A percentile compares a stretch with the other conserved stretches of the same genome.
Conservation (phyloP, 2,113 vertebrate genomes). For the Anseranas semipalmata region DNA sequence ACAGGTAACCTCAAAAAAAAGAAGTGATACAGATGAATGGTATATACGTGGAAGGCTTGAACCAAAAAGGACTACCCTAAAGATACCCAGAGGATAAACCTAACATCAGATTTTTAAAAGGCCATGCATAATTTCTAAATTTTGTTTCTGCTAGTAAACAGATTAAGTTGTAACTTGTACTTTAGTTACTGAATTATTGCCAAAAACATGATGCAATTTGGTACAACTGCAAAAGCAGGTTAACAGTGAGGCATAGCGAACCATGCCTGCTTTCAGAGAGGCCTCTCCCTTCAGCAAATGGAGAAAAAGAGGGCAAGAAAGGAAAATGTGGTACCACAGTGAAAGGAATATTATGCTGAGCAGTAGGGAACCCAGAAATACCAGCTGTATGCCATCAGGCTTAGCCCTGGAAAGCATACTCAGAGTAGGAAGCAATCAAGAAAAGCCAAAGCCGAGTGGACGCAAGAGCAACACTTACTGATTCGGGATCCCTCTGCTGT, state of each 20-base stretch:
- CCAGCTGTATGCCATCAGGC: not conserved
- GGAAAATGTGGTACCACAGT: not conserved
- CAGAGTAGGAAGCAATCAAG: not conserved
- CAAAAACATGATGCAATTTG: not conserved
- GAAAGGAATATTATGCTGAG: not conserved
- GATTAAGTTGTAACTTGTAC: not conserved
- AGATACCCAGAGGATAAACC: not conserved
- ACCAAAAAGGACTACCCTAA: not conserved
- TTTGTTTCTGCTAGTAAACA: constrained; percentile 14
- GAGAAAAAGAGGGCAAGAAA: not conserved
- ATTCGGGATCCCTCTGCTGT: constrained; percentile 95
- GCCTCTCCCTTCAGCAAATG: not conserved
- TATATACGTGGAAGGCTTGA: not conserved
- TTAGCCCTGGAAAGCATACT: not conserved
- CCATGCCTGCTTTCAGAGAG: not conserved
- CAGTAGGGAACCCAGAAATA: not conserved
- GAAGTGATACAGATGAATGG: not conserved
- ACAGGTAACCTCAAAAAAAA: not conserved
- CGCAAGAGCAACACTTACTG: constrained; percentile 77
- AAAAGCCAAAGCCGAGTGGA: not conserved
- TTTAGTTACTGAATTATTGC: not conserved
- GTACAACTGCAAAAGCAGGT: constrained; percentile 18
- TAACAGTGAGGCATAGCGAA: not conserved
- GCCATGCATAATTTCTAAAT: not conserved
- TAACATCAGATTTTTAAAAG: not conserved